Conservation (phyloP, 2,113 vertebrate genomes). For the Philantomba maxwellii region DNA sequence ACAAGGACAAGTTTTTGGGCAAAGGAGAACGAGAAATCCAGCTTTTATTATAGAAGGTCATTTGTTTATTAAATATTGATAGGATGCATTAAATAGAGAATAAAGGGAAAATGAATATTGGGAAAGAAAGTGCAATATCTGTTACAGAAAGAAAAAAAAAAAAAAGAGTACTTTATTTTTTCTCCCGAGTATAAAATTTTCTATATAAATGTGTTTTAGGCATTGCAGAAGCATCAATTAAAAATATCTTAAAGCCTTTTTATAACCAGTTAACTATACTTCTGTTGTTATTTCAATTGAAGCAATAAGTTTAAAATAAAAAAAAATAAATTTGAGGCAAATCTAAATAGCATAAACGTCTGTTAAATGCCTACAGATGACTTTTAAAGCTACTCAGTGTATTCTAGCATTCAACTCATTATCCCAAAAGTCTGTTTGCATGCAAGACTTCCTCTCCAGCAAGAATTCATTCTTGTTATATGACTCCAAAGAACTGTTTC, state of each 20-base stretch:
- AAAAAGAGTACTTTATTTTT: background rate
- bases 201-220: background rate
- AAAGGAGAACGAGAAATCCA: background rate
- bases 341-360: background rate
- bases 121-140: background rate
- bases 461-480: background rate
- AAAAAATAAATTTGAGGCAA: background rate
- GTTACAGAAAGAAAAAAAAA: background rate
- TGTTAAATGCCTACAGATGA: background rate
- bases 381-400: background rate
- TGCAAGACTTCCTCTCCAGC: background rate
- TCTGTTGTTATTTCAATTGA: constrained; percentile 10
- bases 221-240: background rate
- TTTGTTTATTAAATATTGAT: background rate
- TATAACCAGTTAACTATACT: background rate
- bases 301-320: background rate
- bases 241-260: background rate
- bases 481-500: background rate
- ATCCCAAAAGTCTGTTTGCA: background rate
- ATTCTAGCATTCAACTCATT: background rate
- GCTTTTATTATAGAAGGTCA: background rate
- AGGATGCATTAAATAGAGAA: background rate
- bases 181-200: background rate
- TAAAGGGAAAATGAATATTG: background rate
- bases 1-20: background rate